phyloP scores from a whole-genome alignment of 2,888 invertebrate genomes.

The Troilus luridus region DNA sequence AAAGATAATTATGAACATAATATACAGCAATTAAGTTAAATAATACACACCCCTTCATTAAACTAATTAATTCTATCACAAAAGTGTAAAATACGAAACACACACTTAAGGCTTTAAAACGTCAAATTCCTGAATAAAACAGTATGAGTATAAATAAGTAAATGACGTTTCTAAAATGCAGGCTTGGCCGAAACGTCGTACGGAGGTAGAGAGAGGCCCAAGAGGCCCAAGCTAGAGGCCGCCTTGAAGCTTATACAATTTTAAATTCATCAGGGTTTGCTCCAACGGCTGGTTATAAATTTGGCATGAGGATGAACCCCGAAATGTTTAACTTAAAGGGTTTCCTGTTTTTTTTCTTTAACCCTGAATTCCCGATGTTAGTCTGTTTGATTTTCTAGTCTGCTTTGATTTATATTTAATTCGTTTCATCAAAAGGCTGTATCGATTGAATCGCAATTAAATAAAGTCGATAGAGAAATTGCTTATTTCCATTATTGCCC shows the following conservation, averaged over 20 bases:
- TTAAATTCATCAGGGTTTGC: neutral
- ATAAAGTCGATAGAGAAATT: neutral
- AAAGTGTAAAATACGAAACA: too few relatives aligned
- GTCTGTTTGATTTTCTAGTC: neutral
- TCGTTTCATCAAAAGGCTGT: neutral
- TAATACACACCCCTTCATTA: too few relatives aligned
- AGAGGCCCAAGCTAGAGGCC: too few relatives aligned
- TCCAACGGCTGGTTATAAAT: neutral
- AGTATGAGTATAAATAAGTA: too few relatives aligned
- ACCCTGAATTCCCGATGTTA: neutral
- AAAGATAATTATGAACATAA: too few relatives aligned
- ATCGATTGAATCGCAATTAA: neutral
- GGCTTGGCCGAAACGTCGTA: too few relatives aligned
- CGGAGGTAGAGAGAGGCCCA: neutral
- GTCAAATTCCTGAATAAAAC: too few relatives aligned
- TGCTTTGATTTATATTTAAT: neutral
- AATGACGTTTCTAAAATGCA: too few relatives aligned
- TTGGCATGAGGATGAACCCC: neutral
- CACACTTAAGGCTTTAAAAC: too few relatives aligned
- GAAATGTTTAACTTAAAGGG: neutral
- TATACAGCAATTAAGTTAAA: too few relatives aligned
- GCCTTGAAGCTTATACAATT: neutral
- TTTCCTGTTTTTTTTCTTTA: neutral
- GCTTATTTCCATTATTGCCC: neutral
- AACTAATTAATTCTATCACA: too few relatives aligned